Evolutionary conservation across 2,797 vertebrate species (phyloP), one percentile per base, ranked within the genome.

Genomic region (Danio jaintianensis): DNA sequence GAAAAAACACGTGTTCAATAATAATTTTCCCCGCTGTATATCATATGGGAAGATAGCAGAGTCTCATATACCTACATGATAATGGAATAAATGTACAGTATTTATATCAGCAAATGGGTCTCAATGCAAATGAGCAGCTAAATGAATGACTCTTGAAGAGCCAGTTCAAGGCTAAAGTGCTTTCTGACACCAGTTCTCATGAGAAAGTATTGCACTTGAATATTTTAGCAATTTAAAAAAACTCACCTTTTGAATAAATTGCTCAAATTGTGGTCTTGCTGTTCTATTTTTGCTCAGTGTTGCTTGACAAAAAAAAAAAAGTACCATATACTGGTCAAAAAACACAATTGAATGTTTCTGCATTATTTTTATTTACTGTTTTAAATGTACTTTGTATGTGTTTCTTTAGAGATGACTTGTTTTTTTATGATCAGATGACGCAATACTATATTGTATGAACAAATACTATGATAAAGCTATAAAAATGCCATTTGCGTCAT

Each of bases 381-480:
- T 2, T 22, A 47, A 70, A 43, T 61, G 53, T 16, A 64, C 8
- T 16, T 43, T 64, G 22, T 62, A 40, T 16, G 13, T 29, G 8
- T 16, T 2, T 38, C 66, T 68, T 7, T 29, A 53, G 16, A 70
- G 38, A 40, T 71, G 29, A 36, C 48, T 18, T 70, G 3, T 43
- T 42, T 1, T 70, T 56, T 71, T 43, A 56, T 56, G 69, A 71
- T 71, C n/a, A 71, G 78, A 70, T 74, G 77, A 78, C 53, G 66
- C 78, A 64, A 75, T 69, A 48, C 67, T 69, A 67, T 84, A 81
- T 69, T 70, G 61, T 84, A 81, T 75, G 77, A 56, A 64, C 63
- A 20, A 18, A 81, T 56, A 71, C 20, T 71, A 13, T 15, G 52
- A n/a, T 63, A 42, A 42, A 1, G 12, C n/a, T 22, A 43, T 56